These are phyloP conservation scores for Pachypeltis micranthus DNA, from an alignment of 1,140 invertebrate genomes.

Conservation along the genomic window DNA sequence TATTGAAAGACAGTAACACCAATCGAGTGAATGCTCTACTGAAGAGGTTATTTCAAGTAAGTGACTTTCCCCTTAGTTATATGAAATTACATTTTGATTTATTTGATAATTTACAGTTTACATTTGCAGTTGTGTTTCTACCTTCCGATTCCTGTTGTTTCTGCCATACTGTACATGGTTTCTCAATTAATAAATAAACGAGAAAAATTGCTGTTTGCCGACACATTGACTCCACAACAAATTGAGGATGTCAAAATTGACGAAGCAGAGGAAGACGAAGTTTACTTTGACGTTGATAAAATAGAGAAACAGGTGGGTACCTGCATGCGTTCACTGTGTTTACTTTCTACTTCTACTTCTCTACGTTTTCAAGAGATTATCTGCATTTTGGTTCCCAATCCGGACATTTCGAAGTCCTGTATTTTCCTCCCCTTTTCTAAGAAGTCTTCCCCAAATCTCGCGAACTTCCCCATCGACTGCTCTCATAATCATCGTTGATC, in stretches of 20 bases:
- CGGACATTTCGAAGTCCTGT: no score
- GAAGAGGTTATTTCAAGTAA: slow-evolving; percentile 79
- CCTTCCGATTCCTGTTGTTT: slow-evolving; percentile 49
- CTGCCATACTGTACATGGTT: slow-evolving; percentile 66
- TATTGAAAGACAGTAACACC: slow-evolving; percentile 63
- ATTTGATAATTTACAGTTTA: slow-evolving; percentile 35
- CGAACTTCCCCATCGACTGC: no score
- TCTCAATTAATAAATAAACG: slow-evolving; percentile 47
- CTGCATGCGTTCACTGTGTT: no score
- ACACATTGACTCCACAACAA: slow-evolving; percentile 14
- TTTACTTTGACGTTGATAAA: slow-evolving; percentile 31
- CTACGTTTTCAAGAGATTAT: no score
- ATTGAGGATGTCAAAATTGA: slow-evolving; percentile 18
- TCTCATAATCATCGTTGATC: no score
- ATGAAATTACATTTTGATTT: no score
- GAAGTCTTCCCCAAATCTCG: no score
- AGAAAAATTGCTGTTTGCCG: slow-evolving; percentile 14
- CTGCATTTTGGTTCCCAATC: no score
- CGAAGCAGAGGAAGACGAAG: slow-evolving; percentile 35
- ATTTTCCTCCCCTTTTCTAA: no score
- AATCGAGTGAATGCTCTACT: slow-evolving; percentile 69
- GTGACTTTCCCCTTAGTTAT: no score
- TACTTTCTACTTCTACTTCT: slow-evolving; percentile 22
- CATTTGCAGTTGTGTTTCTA: slow-evolving; percentile 37
- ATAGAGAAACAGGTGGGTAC: slow-evolving; percentile 16